Conservation (phyloP, 2,888 invertebrate genomes). For the Trissoscelio sp. region DNA sequence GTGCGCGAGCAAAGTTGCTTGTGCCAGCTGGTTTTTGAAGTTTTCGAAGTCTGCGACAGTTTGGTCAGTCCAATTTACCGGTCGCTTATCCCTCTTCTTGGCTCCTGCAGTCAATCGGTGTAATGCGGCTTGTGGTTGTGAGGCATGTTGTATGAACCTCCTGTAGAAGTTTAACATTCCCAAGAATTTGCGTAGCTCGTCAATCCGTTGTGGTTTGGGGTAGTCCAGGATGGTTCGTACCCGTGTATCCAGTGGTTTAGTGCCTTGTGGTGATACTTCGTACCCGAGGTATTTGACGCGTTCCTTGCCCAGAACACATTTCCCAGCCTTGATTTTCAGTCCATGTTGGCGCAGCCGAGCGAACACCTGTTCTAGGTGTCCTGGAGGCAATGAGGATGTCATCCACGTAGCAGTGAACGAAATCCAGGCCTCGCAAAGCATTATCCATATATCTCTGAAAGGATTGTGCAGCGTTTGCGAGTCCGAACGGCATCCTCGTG, state of each 20-base stretch:
- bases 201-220: too few species aligned
- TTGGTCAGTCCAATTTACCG: background rate
- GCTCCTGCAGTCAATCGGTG: background rate
- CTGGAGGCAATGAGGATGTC: background rate
- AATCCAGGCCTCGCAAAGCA: constrained; percentile 1
- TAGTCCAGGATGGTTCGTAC: too few species aligned
- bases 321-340: too few species aligned
- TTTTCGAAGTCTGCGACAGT: background rate
- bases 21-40: constrained; percentile 37
- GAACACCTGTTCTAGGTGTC: background rate
- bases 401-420: background rate
- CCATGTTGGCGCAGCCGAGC: too few species aligned
- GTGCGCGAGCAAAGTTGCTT: constrained; percentile 36
- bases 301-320: too few species aligned
- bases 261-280: too few species aligned
- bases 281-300: too few species aligned
- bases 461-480: background rate
- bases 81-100: constrained; percentile 21
- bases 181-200: background rate
- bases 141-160: constrained; percentile 4
- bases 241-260: too few species aligned
- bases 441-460: constrained; percentile 8
- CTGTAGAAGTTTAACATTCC: constrained; percentile 19
- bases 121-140: background rate
- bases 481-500: background rate